A percentile compares a stretch with the other conserved stretches of the same genome.
These are phyloP conservation scores for Trematomus loennbergii DNA, from an alignment of 2,113 vertebrate genomes.

Conservation along the genomic window DNA sequence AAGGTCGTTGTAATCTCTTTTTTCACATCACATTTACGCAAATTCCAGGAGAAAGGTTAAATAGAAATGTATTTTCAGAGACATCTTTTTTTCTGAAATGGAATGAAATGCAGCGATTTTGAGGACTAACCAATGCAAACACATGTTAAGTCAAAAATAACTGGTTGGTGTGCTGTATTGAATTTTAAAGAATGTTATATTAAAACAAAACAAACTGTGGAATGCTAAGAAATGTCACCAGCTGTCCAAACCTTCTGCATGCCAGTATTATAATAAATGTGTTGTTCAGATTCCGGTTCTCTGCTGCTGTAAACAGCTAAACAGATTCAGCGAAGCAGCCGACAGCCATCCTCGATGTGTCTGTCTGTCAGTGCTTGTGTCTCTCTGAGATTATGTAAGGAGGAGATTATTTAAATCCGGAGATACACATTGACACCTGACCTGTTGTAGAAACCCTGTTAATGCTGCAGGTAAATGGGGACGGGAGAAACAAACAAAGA, in stretches of 20 bases:
- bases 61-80: background rate
- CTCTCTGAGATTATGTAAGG: constrained; percentile 53
- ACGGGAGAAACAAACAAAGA: background rate
- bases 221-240: background rate
- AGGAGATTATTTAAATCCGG: constrained; percentile 56
- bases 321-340: constrained; percentile 33
- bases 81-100: background rate
- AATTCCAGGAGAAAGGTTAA: background rate
- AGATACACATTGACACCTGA: constrained; percentile 59
- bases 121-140: constrained; percentile 14
- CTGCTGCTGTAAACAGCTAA: constrained; percentile 26
- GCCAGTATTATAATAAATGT: background rate
- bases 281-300: background rate
- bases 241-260: background rate
- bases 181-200: background rate
- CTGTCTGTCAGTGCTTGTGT: constrained; percentile 31
- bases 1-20: background rate
- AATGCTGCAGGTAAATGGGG: constrained; percentile 49
- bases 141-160: background rate
- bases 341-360: constrained; percentile 12
- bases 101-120: background rate
- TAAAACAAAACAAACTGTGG: constrained; percentile 2
- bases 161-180: background rate
- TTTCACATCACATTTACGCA: background rate
- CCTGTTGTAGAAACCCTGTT: constrained; percentile 54